Base-by-base conservation (phyloP, 2,797 vertebrate genomes). In the Saxicola maurus region DNA sequence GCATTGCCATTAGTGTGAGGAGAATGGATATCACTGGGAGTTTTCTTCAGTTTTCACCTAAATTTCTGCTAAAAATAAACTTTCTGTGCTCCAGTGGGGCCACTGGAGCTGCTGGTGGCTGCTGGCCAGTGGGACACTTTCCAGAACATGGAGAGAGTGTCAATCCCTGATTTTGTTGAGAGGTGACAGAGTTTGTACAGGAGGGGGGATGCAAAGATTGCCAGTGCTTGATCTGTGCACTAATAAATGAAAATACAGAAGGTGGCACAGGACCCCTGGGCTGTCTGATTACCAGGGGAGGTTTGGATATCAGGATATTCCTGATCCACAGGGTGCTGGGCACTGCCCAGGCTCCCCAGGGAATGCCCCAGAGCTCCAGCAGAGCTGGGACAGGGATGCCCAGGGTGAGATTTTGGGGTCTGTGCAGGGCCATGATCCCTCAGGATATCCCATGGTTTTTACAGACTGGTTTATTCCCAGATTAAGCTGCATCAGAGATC, bases 161-260 rank as follows among this genome's bases (percentile, higher is more conserved):
- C 2, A 14, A 25, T 13, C 17, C 28, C 17, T 31, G 66, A 3
- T 11, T 56, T 35, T 56, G 9, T 7, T 30, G 65, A 13, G 28
- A 48, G 27, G 23, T n/a, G 61, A 17, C 7, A 5, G 3, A 2
- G 19, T 38, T 37, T 43, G 21, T 8, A 4, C 1, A 0, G 21
- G 17, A 17, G n/a, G n/a, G 65, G 15, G 25, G 14, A 9, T 19
- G 31, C 35, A 27, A 4, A 13, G 14, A 2, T 30, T 52, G n/a
- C 27, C 35, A 72, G 27, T 0, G 0, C 19, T 7, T 11, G 5
- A 4, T 20, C 23, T 33, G 5, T 25, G n/a, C 24, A 8, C 7
- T 2, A 2, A 4, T 11, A 7, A 40, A 19, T 16, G 28, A 28
- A 83, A 60, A 2, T 0, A 0, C 0, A 0, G 1, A 6, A 49